phyloP scores from a whole-genome alignment of 2,113 vertebrate genomes.

The Ceyx margarethae region DNA sequence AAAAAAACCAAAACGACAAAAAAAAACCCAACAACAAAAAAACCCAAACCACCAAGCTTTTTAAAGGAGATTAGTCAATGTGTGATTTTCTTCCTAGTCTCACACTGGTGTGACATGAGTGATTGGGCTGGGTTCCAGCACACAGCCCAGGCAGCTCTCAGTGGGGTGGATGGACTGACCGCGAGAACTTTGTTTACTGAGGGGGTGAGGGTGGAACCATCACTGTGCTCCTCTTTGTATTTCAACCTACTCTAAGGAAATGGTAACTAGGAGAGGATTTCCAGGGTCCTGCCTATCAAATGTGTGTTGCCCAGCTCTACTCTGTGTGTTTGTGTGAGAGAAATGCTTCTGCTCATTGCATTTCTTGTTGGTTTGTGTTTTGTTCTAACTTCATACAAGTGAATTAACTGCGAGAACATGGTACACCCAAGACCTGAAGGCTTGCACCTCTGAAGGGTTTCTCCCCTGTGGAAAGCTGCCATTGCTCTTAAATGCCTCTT shows the following conservation, averaged over 20 bases:
- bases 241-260: conserved; percentile 52
- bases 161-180: background rate
- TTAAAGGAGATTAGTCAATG: conserved; percentile 7
- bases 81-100: conserved; percentile 11
- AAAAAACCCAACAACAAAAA: background rate
- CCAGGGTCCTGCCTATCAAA: conserved; percentile 25
- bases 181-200: conserved; percentile 60
- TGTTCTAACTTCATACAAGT: background rate
- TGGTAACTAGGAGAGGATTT: conserved; percentile 15
- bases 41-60: background rate
- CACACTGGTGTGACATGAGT: background rate
- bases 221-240: conserved; percentile 51
- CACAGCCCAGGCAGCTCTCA: background rate
- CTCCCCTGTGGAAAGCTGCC: background rate
- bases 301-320: conserved; percentile 26
- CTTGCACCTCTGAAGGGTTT: background rate
- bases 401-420: background rate
- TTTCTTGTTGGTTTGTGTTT: conserved; percentile 38
- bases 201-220: background rate
- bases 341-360: background rate
- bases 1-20: background rate
- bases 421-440: background rate
- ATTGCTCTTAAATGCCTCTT: background rate
- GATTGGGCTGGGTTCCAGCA: background rate
- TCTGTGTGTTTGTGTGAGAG: background rate